Conservation (phyloP, 2,888 invertebrate genomes). For the Phortica magna region DNA sequence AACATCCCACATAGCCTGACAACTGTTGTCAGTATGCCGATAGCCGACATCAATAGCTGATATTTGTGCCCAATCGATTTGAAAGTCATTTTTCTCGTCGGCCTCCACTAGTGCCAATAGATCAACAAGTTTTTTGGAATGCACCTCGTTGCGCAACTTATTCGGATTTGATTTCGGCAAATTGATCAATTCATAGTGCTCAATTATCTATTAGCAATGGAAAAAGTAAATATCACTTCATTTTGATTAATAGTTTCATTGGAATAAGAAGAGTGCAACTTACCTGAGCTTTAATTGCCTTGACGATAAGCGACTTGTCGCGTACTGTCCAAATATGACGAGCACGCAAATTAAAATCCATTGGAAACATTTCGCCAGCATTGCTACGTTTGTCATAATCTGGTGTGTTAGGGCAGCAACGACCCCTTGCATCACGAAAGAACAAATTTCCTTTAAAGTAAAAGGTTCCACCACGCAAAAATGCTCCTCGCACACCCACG, state of each 20-base stretch:
- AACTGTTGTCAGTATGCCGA: constrained; percentile 83
- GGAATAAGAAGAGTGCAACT: not conserved
- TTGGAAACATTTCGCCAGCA: constrained; percentile 77
- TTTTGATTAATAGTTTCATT: too few relatives aligned
- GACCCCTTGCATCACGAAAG: constrained; percentile 82
- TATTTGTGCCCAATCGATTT: constrained; percentile 75
- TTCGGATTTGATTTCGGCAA: constrained; percentile 11
- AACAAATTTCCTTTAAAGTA: constrained; percentile 80
- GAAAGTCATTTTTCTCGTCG: constrained; percentile 54
- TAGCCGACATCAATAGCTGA: constrained; percentile 75
- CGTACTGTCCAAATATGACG: constrained; percentile 80
- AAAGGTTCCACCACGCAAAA: constrained; percentile 69
- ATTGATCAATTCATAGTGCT: constrained; percentile 38
- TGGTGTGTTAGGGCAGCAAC: constrained; percentile 81
- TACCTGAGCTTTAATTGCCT: constrained; percentile 79
- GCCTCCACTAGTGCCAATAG: constrained; percentile 50
- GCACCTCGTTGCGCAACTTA: constrained; percentile 46
- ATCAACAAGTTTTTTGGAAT: constrained; percentile 52
- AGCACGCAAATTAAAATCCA: constrained; percentile 76
- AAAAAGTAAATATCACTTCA: too few relatives aligned
- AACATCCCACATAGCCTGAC: constrained; percentile 85
- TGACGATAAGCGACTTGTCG: constrained; percentile 80
- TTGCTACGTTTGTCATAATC: constrained; percentile 80
- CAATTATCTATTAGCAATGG: constrained; percentile 52
- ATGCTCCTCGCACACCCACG: constrained; percentile 78